Percentiles rank a stretch among this genome's conserved stretches.
phyloP scores from a whole-genome alignment of 64 coral and sea anemone species.

The Pachyseris speciosa region DNA sequence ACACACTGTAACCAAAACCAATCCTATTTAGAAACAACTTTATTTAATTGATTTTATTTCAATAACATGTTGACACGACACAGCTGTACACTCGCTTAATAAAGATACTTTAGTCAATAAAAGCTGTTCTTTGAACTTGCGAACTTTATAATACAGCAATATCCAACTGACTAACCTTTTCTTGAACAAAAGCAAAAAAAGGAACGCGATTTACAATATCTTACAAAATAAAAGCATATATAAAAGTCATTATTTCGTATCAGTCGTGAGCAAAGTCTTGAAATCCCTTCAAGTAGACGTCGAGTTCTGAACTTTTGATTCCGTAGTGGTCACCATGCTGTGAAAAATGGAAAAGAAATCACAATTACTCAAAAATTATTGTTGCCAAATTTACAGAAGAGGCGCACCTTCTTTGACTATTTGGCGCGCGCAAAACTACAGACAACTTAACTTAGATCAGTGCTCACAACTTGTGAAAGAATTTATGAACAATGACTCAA shows the following conservation, averaged over 20 bases:
- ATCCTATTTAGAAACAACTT: constrained; percentile 23
- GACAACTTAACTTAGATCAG: not conserved
- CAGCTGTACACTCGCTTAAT: constrained; percentile 32
- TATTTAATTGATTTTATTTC: constrained; percentile 39
- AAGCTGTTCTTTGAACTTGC: constrained; percentile 14
- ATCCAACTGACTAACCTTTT: not conserved
- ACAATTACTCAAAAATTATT: not conserved
- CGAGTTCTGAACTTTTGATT: constrained; percentile 90
- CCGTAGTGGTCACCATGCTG: constrained; percentile 92
- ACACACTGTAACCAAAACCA: not conserved
- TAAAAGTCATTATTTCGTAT: not conserved
- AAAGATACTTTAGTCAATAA: constrained; percentile 46
- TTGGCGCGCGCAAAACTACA: not conserved
- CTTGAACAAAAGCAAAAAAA: not conserved
- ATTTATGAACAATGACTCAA: not conserved
- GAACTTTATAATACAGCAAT: constrained; percentile 6
- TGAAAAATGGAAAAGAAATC: constrained; percentile 7
- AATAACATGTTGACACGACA: constrained; percentile 42
- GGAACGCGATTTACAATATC: constrained; percentile 8
- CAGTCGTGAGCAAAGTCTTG: constrained; percentile 51
- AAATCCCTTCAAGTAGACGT: constrained; percentile 88
- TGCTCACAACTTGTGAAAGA: not conserved
- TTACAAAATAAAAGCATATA: constrained; percentile 32
- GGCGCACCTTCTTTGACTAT: too few relatives aligned
- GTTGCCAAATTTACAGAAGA: not conserved